A percentile compares a stretch with the other conserved stretches of the same genome.
phyloP scores from a whole-genome alignment of 2,888 invertebrate species.

The Leptopilina drosophilae region DNA sequence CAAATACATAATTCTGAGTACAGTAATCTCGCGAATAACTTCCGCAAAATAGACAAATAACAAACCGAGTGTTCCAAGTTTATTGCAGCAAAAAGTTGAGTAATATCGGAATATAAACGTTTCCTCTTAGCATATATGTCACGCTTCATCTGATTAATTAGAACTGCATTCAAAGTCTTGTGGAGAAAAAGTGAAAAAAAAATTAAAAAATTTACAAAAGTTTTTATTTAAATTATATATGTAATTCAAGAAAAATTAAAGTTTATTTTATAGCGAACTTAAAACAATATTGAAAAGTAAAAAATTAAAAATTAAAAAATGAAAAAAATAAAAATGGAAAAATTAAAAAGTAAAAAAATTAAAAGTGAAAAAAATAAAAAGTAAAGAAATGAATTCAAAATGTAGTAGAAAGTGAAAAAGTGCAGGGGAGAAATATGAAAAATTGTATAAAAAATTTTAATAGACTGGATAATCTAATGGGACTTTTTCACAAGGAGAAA shows the following conservation, averaged over 20 bases:
- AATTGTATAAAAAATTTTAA: neutral
- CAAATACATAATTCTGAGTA: slow-evolving; percentile 30
- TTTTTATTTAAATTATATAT: too few relatives aligned
- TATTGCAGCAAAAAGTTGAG: slow-evolving; percentile 20
- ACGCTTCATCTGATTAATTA: neutral
- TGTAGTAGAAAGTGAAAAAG: too few relatives aligned
- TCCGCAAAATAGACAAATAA: slow-evolving; percentile 32
- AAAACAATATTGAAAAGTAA: too few relatives aligned
- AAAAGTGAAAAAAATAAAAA: neutral
- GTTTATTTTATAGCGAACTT: too few relatives aligned
- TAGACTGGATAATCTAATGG: slow-evolving; percentile 2
- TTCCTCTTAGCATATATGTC: neutral
- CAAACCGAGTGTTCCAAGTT: slow-evolving; percentile 10
- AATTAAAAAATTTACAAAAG: neutral
- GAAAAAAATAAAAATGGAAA: too few relatives aligned
- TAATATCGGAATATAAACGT: neutral
- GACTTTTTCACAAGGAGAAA: slow-evolving; percentile 14
- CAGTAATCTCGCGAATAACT: slow-evolving; percentile 33
- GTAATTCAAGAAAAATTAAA: too few relatives aligned
- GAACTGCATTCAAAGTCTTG: neutral
- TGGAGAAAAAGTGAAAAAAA: neutral
- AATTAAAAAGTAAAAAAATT: neutral
- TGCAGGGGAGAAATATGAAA: neutral
- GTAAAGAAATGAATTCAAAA: too few relatives aligned
- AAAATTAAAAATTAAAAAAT: neutral